Evolutionary conservation across 2,888 invertebrate species (phyloP).

Genomic region (Rhorus exstirpatorius): DNA sequence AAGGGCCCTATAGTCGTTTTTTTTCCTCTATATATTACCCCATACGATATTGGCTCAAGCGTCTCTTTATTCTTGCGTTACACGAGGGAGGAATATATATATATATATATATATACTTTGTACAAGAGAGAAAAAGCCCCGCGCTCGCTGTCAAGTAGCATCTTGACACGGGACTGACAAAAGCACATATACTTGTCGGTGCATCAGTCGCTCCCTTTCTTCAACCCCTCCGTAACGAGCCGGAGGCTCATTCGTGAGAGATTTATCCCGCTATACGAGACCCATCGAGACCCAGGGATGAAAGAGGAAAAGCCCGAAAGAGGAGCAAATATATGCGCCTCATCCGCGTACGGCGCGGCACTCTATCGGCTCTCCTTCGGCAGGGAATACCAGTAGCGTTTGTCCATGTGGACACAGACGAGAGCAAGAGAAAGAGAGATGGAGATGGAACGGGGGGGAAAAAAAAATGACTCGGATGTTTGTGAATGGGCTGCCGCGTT

Average conservation of each 20-base stretch:
- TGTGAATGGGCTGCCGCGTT: background rate
- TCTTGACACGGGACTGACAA: constrained; percentile 84
- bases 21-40: constrained; percentile 29
- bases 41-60: constrained; percentile 59
- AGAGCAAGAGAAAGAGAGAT: background rate
- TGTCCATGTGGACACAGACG: too few relatives aligned
- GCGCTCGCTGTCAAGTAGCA: constrained; percentile 82
- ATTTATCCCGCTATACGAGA: constrained; percentile 32
- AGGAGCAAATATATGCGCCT: constrained; percentile 36
- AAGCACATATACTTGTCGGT: constrained; percentile 82
- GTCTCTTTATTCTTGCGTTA: constrained; percentile 30
- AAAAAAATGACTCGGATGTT: background rate
- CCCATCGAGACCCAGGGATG: background rate
- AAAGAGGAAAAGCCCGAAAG: constrained; percentile 29
- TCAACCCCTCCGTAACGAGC: constrained; percentile 70
- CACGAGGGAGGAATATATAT: constrained; percentile 58
- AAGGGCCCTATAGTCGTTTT: constrained; percentile 32
- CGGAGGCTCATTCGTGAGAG: constrained; percentile 60
- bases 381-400: constrained; percentile 33
- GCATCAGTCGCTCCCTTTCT: constrained; percentile 67
- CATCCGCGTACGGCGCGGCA: too few relatives aligned
- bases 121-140: constrained; percentile 41
- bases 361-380: too few relatives aligned
- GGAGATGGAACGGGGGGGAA: too few relatives aligned
- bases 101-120: too few relatives aligned